A percentile compares a stretch with the other conserved stretches of the same genome.
These are phyloP conservation scores for Theonella swinhoei DNA, from an alignment of 37 sponge, comb jelly and placozoan genomes.

Conservation along the genomic window DNA sequence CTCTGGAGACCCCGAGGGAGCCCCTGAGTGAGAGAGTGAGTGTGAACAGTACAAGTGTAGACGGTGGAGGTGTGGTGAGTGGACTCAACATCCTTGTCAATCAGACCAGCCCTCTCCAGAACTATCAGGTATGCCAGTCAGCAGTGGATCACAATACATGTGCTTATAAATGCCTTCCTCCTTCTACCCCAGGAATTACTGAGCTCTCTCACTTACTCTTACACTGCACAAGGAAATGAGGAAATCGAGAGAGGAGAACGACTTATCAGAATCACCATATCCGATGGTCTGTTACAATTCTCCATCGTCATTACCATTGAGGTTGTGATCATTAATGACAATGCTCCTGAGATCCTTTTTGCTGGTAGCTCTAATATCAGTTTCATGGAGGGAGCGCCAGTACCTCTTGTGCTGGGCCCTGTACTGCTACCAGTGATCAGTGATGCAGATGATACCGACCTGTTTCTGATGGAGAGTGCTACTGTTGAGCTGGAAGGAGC, in stretches of 20 bases:
- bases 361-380: conserved; percentile 5
- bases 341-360: conserved; percentile 47
- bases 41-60: not conserved
- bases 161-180: not conserved
- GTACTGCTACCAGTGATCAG: conserved; percentile 26
- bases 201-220: conserved; percentile 22
- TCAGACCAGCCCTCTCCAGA: not conserved
- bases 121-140: conserved; percentile 46
- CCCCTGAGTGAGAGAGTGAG: not conserved
- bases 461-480: conserved; percentile 41
- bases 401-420: conserved; percentile 14
- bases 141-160: not conserved
- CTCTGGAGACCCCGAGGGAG: not conserved
- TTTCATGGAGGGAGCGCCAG: conserved; percentile 37
- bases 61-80: not conserved
- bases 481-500: conserved; percentile 16
- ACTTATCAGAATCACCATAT: conserved; percentile 23
- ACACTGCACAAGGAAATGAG: conserved; percentile 1
- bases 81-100: not conserved
- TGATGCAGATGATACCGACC: conserved; percentile 40
- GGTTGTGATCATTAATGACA: conserved; percentile 52
- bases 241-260: conserved; percentile 49
- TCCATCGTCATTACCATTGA: conserved; percentile 1
- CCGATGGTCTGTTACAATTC: conserved; percentile 19
- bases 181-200: conserved; percentile 23